Evolutionary conservation across 2,888 invertebrate genomes (phyloP), one percentile per base, ranked within the genome.

Genomic region (Ophion obscuratus): DNA sequence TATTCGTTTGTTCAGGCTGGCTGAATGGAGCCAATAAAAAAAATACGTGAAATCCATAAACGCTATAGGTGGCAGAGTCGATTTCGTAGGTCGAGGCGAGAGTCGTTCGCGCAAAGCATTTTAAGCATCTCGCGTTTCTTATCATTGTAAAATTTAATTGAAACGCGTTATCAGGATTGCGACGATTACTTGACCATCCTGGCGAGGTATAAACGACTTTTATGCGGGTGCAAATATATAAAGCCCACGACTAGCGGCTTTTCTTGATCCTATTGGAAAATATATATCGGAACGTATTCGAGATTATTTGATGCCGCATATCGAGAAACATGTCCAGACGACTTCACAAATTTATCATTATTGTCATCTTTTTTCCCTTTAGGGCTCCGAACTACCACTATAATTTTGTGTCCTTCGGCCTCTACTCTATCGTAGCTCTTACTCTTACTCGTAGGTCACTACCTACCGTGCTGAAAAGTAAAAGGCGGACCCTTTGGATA

Each of bases 121-220:
- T 83, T 44, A 83, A 81, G 64, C 83, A 75, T 81, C 70, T 74
- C 64, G 80, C 47, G 76, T 85, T 78, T 81, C 85, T 87, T 88
- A 87, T 88, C 88, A 81, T 85, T 79, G 84, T 73, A 80, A 86
- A 88, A 87, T 87, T 87, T 84, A 87, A 87, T 88, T 85, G 87
- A 85, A 85, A 79, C 61, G 71, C 74, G 88, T 87, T 88, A 88
- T 87, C 87, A 85, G 87, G 83, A 84, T 88, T 82, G 82, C 77
- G 64, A 85, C 85, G 82, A 86, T 88, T 84, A 86, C 71, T 84
- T 64, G 68, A 68, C 80, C 59, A 86, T 87, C 84, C 83, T 80
- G 83, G 67, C 71, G 62, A 40, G 74, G 81, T 71, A 31, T 71
- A 79, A 73, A 80, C 61, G 61, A 64, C 53, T 85, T 80, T 66